A percentile compares a stretch with the other conserved stretches of the same genome.
Conservation (phyloP, 2,113 vertebrate species). For the Scomber scombrus region DNA sequence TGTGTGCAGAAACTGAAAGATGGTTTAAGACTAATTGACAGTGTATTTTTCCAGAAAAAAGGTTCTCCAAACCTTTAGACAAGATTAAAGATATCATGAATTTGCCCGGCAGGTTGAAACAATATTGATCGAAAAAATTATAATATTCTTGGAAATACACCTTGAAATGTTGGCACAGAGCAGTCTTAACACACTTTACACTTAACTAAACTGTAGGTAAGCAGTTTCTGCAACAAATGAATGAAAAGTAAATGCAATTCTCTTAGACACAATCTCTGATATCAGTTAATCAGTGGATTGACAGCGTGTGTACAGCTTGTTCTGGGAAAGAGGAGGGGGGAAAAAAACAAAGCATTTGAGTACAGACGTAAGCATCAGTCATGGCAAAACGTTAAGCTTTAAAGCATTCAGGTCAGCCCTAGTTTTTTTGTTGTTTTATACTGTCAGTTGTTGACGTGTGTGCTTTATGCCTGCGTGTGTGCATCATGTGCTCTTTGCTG, state of each 20-base stretch:
- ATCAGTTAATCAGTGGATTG: neutral
- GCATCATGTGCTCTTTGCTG: neutral
- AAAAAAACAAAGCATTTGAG: neutral
- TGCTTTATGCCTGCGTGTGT: neutral
- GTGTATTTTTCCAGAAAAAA: too few relatives aligned
- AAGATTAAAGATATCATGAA: neutral
- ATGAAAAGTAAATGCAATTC: neutral
- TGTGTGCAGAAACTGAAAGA: neutral
- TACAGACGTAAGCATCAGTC: constrained; percentile 12
- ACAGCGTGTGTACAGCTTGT: too few relatives aligned
- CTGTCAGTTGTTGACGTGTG: constrained; percentile 10
- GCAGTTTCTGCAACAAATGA: too few relatives aligned
- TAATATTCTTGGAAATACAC: neutral
- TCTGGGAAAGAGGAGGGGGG: too few relatives aligned
- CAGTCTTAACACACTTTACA: too few relatives aligned
- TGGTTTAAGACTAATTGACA: neutral
- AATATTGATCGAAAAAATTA: neutral
- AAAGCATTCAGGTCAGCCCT: constrained; percentile 22
- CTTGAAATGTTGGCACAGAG: neutral
- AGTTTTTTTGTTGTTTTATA: neutral
- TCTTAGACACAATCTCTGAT: neutral
- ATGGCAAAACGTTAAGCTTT: constrained; percentile 33
- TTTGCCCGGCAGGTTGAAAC: neutral
- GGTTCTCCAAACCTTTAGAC: neutral
- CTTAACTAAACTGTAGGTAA: neutral